Evolutionary conservation across 2,888 invertebrate genomes (phyloP).

Genomic region (Torymus aiolomorphi): DNA sequence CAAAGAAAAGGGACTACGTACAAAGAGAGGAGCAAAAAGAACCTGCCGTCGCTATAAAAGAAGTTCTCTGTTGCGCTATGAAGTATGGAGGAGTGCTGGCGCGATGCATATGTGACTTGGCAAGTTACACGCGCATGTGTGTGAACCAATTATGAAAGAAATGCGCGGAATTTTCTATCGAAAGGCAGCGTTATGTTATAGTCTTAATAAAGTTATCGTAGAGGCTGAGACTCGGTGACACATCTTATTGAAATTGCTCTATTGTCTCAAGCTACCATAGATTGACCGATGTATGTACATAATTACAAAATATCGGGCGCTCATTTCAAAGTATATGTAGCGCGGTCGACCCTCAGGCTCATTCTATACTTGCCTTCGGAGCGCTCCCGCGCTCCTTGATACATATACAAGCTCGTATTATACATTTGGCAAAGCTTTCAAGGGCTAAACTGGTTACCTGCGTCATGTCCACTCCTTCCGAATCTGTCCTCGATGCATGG

Average conservation of each 20-base stretch:
- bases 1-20: no score
- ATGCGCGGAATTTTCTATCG: slow-evolving; percentile 20
- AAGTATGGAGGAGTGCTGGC: neutral
- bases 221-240: no score
- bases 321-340: neutral
- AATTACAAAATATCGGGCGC: no score
- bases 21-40: no score
- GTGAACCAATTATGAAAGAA: slow-evolving; percentile 11
- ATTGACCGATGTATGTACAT: neutral
- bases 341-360: no score
- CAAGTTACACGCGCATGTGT: neutral
- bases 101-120: slow-evolving; percentile 5
- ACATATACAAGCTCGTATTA: no score
- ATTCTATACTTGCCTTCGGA: no score
- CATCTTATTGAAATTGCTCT: slow-evolving; percentile 14
- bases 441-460: slow-evolving; percentile 36
- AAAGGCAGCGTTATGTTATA: neutral
- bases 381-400: no score
- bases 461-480: slow-evolving; percentile 56
- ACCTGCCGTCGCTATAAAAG: no score
- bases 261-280: slow-evolving; percentile 37
- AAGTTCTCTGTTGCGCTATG: no score
- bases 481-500: slow-evolving; percentile 72
- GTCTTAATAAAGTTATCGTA: no score
- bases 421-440: slow-evolving; percentile 15